phyloP scores from a whole-genome alignment of 2,113 vertebrate species.

The Calypte anna region DNA sequence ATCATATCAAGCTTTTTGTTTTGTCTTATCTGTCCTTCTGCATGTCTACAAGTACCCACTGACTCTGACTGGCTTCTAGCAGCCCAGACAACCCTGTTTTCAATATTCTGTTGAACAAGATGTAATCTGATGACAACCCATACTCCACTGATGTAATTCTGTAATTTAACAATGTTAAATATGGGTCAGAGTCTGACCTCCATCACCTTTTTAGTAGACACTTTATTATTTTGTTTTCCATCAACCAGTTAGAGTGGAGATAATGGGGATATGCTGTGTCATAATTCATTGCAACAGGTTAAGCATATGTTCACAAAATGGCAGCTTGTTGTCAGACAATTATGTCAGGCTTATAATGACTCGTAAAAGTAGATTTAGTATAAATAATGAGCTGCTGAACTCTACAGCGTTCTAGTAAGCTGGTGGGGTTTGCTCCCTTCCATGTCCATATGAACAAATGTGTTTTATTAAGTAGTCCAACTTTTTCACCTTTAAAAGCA shows the following conservation, averaged over 20 bases:
- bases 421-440: background rate
- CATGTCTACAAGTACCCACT: background rate
- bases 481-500: background rate
- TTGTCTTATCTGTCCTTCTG: background rate
- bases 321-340: constrained; percentile 29
- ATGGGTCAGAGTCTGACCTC: background rate
- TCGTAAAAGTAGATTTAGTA: constrained; percentile 5
- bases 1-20: background rate
- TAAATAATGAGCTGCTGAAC: background rate
- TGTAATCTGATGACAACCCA: constrained; percentile 24
- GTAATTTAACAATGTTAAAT: constrained; percentile 38
- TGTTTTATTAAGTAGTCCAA: background rate
- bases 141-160: background rate
- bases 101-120: background rate
- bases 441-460: background rate
- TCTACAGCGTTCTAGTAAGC: background rate
- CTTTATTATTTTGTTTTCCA: constrained; percentile 48
- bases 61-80: background rate
- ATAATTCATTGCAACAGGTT: constrained; percentile 29
- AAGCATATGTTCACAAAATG: constrained; percentile 14
- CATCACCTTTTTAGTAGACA: background rate
- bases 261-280: background rate
- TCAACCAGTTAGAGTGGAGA: background rate
- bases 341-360: background rate
- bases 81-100: background rate